Evolutionary conservation across 2,888 invertebrate species (phyloP).

Genomic region (Hydroisotoma schaefferi): DNA sequence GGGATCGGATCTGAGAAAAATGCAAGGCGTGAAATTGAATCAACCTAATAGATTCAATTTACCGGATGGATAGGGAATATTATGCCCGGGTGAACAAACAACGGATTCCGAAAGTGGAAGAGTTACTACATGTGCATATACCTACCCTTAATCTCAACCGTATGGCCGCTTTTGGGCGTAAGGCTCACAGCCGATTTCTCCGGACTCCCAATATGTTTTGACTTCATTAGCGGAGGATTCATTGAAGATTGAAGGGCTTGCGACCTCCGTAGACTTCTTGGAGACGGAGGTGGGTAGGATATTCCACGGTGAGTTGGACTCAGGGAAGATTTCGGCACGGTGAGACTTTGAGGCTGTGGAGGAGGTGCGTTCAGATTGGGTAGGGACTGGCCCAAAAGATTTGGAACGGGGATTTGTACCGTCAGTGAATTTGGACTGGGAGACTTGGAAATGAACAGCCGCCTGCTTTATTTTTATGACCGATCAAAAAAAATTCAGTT

Average conservation of each 20-base stretch:
- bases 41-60: too few species aligned
- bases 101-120: not conserved
- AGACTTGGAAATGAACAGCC: constrained; percentile 52
- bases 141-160: constrained; percentile 56
- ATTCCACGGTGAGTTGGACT: constrained; percentile 59
- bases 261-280: constrained; percentile 50
- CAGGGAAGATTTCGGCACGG: constrained; percentile 53
- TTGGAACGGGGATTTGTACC: constrained; percentile 58
- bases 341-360: constrained; percentile 54
- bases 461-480: constrained; percentile 51
- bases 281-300: constrained; percentile 80
- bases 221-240: constrained; percentile 75
- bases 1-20: constrained; percentile 29
- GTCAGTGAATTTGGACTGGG: constrained; percentile 69
- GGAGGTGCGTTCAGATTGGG: constrained; percentile 65
- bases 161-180: constrained; percentile 54
- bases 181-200: constrained; percentile 32
- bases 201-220: constrained; percentile 55
- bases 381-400: constrained; percentile 68
- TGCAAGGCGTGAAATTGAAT: too few species aligned
- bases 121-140: not conserved
- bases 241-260: constrained; percentile 50
- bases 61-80: too few species aligned
- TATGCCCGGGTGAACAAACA: too few species aligned
- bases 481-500: too few species aligned